Percentiles rank a stretch among this genome's conserved stretches.
phyloP scores from a whole-genome alignment of 1,140 invertebrate genomes.

The Lasioglossum baleicum region DNA sequence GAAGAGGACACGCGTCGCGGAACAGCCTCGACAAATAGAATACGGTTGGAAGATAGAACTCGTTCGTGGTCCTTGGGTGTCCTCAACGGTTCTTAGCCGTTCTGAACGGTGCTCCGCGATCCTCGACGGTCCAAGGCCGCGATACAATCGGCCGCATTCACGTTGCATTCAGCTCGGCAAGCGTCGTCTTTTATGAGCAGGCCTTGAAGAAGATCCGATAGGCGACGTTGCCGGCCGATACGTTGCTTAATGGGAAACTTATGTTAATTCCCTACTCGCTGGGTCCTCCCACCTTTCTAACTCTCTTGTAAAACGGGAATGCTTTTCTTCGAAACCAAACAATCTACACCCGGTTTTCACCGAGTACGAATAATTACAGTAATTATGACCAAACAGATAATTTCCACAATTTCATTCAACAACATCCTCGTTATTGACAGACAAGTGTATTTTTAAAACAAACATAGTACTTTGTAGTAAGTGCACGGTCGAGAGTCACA shows the following conservation, averaged over 20 bases:
- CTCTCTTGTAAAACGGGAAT: no score
- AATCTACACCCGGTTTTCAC: no score
- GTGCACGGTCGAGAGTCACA: neutral
- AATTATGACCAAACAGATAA: no score
- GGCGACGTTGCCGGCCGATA: neutral
- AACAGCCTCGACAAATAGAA: conserved; percentile 17
- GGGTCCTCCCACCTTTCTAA: no score
- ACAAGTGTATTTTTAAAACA: no score
- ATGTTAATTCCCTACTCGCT: conserved; percentile 15
- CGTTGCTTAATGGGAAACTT: conserved; percentile 24
- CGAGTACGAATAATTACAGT: no score
- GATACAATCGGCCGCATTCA: conserved; percentile 23
- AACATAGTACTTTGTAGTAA: no score
- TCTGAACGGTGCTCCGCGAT: conserved; percentile 25
- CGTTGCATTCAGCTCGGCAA: conserved; percentile 15
- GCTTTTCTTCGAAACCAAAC: no score
- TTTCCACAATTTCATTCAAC: no score
- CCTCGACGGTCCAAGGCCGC: conserved; percentile 14
- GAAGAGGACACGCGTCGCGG: conserved; percentile 3
- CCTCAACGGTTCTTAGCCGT: conserved; percentile 39
- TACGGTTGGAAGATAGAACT: conserved; percentile 10
- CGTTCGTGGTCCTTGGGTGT: conserved; percentile 35
- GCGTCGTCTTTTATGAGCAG: conserved; percentile 25
- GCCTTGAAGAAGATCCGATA: conserved; percentile 40
- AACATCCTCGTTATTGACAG: no score